Evolutionary conservation across 2,113 vertebrate genomes (phyloP).

Genomic region (Murina feae): DNA sequence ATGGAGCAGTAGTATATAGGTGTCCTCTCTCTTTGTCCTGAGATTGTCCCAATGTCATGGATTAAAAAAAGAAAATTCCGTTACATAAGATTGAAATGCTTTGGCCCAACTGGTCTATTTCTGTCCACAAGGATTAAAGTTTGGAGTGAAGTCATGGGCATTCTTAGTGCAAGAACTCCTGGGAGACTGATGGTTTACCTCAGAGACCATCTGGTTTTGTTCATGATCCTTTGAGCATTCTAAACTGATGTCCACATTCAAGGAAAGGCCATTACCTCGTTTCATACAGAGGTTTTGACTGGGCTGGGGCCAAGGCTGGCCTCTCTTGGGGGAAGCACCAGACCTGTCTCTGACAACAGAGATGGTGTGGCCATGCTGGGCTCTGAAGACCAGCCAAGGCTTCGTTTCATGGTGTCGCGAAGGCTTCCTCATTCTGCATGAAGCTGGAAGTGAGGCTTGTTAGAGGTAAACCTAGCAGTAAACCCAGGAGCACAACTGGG

Average conservation of each 20-base stretch:
- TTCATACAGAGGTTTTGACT: not conserved
- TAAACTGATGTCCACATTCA: not conserved
- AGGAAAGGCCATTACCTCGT: not conserved
- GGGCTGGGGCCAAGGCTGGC: not conserved
- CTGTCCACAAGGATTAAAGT: not conserved
- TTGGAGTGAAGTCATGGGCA: not conserved
- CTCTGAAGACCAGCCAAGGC: not conserved
- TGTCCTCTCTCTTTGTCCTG: not conserved
- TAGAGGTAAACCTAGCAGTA: not conserved
- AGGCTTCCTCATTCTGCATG: not conserved
- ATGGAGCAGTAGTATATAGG: not conserved
- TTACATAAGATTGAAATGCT: not conserved
- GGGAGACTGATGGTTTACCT: not conserved
- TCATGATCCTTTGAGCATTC: not conserved
- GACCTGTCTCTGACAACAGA: not conserved
- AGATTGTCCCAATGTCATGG: not conserved
- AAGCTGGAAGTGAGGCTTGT: not conserved
- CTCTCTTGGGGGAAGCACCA: not conserved
- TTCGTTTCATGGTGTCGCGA: not conserved
- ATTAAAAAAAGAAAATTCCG: not conserved
- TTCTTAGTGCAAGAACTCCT: not conserved
- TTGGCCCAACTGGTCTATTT: not conserved
- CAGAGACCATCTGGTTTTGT: not conserved
- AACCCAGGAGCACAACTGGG: not conserved
- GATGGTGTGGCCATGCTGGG: not conserved